These are phyloP conservation scores for Forficula auricularia DNA, from an alignment of 1,140 invertebrate species.

Conservation along the genomic window DNA sequence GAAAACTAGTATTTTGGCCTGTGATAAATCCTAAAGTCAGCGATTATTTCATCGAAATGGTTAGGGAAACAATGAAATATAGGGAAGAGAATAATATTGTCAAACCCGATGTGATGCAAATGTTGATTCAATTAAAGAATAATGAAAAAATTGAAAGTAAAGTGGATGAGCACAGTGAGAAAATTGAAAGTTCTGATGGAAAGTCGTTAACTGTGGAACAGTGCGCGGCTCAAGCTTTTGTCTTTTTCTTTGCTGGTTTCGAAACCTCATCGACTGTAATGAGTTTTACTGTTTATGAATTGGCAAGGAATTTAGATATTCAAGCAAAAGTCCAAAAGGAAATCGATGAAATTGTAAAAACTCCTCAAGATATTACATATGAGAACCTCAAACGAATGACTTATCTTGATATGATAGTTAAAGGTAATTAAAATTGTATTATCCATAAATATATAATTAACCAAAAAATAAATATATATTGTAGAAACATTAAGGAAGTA, in stretches of 20 bases:
- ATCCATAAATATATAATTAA: background rate
- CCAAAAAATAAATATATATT: conserved; percentile 5
- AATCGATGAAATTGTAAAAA: conserved; percentile 19
- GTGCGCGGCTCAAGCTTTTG: conserved; percentile 21
- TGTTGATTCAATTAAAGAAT: conserved; percentile 9
- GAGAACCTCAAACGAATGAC: background rate
- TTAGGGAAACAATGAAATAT: conserved; percentile 12
- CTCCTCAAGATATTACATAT: conserved; percentile 9
- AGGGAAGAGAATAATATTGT: conserved; percentile 19
- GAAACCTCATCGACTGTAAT: conserved; percentile 28
- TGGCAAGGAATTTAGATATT: conserved; percentile 31
- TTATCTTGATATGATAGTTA: too few relatives aligned
- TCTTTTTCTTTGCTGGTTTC: conserved; percentile 21
- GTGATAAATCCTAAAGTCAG: conserved; percentile 10
- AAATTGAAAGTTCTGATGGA: conserved; percentile 10
- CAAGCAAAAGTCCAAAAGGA: conserved; percentile 32
- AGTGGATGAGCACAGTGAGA: conserved; percentile 1
- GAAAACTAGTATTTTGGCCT: conserved; percentile 13
- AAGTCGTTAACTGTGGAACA: conserved; percentile 18
- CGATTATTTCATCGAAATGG: conserved; percentile 16
- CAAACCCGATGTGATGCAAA: conserved; percentile 13
- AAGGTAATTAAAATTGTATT: background rate
- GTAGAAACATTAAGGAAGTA: conserved; percentile 21
- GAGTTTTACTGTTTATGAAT: conserved; percentile 24
- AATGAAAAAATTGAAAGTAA: conserved; percentile 2